A percentile compares a stretch with the other conserved stretches of the same genome.
phyloP scores from a whole-genome alignment of 2,888 invertebrate genomes.

The Volucella bombylans region DNA sequence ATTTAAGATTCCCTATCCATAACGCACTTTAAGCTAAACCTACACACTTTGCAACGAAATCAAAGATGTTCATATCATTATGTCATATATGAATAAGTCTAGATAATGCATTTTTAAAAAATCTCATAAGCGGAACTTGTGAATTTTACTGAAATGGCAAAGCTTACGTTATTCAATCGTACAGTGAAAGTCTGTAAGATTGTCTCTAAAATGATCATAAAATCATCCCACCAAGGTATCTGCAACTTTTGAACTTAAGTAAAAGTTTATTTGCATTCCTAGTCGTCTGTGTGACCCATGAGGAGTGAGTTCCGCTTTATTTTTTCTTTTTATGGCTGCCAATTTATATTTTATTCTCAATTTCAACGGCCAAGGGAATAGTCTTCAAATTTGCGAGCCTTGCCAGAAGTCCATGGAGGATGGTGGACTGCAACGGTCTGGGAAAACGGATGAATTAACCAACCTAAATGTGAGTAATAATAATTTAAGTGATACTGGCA shows the following conservation, averaged over 20 bases:
- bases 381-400: constrained; percentile 18
- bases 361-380: constrained; percentile 31
- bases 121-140: constrained; percentile 5
- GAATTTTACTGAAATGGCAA: constrained; percentile 32
- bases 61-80: too few relatives aligned
- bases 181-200: constrained; percentile 46
- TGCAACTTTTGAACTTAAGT: constrained; percentile 33
- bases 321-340: constrained; percentile 30
- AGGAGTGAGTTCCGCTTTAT: background rate
- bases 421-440: constrained; percentile 32
- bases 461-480: constrained; percentile 28
- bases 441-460: constrained; percentile 23
- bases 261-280: constrained; percentile 52
- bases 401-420: constrained; percentile 22
- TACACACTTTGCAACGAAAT: too few relatives aligned
- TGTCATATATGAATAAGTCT: constrained; percentile 20
- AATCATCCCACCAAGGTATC: constrained; percentile 45
- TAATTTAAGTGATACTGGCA: constrained; percentile 18
- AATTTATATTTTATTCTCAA: constrained; percentile 65
- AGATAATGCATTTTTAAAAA: too few relatives aligned
- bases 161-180: constrained; percentile 27
- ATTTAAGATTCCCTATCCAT: too few relatives aligned
- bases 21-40: too few relatives aligned
- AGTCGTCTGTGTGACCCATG: background rate
- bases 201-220: constrained; percentile 63